Conservation (phyloP, 2,113 vertebrate species). For the Vombatus ursinus region DNA sequence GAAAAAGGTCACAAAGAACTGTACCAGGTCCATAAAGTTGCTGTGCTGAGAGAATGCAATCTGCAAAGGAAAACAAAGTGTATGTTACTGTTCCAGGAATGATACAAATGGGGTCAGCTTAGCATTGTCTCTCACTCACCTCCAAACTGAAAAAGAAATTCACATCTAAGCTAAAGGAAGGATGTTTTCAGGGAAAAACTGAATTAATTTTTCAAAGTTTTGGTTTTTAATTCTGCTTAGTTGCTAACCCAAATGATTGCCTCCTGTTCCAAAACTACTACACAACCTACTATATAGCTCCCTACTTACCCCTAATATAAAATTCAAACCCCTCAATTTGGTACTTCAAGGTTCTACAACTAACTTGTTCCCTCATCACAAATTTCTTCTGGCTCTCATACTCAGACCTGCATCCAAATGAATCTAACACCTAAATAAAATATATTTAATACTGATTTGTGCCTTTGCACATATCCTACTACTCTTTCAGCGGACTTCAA, state of each 20-base stretch:
- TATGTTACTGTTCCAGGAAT: slow-evolving; percentile 58
- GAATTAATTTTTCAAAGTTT: neutral
- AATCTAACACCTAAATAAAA: neutral
- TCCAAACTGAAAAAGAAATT: slow-evolving; percentile 28
- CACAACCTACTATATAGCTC: neutral
- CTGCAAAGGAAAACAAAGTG: slow-evolving; percentile 84
- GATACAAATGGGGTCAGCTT: neutral
- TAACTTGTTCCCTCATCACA: neutral
- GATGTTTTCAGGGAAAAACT: slow-evolving; percentile 18
- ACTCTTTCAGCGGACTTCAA: neutral
- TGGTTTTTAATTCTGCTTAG: slow-evolving; percentile 13
- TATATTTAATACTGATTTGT: neutral
- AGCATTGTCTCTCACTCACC: neutral
- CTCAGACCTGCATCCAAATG: neutral
- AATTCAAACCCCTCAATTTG: neutral
- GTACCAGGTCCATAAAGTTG: slow-evolving; percentile 99
- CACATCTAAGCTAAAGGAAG: slow-evolving; percentile 26
- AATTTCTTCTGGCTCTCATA: neutral
- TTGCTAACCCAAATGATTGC: neutral
- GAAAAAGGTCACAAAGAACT: slow-evolving; percentile 99
- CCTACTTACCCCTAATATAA: neutral
- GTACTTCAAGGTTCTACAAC: neutral
- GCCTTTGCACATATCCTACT: neutral
- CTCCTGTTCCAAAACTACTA: neutral
- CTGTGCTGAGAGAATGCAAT: slow-evolving; percentile 99